Percentiles rank a stretch among this genome's conserved stretches.
Evolutionary conservation across 2,113 vertebrate species (phyloP).

Genomic region (Talpa occidentalis): DNA sequence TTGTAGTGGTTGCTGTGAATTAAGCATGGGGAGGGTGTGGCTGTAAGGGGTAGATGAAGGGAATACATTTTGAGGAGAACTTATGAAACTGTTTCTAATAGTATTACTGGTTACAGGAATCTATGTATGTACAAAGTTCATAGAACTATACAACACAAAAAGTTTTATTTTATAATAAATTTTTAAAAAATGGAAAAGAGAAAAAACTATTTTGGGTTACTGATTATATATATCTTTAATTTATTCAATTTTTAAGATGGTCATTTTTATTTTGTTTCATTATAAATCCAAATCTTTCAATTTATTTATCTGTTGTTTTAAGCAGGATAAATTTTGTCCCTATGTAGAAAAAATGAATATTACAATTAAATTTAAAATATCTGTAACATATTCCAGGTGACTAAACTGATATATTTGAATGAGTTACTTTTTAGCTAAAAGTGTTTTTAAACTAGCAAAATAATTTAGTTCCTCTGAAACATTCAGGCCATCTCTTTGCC

Average conservation of each 20-base stretch:
- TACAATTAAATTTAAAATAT: not conserved
- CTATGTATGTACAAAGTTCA: not conserved
- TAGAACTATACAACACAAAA: not conserved
- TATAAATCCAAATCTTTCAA: not conserved
- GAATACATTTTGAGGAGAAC: not conserved
- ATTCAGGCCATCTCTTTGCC: not conserved
- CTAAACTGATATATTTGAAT: not conserved
- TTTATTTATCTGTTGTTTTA: not conserved
- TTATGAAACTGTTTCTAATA: not conserved
- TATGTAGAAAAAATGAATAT: not conserved
- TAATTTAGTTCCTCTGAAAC: not conserved
- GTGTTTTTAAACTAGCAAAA: not conserved
- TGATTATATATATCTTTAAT: not conserved
- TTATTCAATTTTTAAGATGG: not conserved
- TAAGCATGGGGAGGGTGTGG: no score
- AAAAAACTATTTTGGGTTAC: not conserved
- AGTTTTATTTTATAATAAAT: not conserved
- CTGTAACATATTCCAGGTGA: not conserved
- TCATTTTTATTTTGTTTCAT: not conserved
- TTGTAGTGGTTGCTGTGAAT: no score
- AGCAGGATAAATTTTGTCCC: not conserved
- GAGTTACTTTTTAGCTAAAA: not conserved
- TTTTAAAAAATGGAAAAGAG: not conserved
- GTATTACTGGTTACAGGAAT: not conserved
- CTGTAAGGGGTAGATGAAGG: not conserved